Base-by-base conservation (phyloP, 2,797 vertebrate genomes). In the Molossus alvarezi region DNA sequence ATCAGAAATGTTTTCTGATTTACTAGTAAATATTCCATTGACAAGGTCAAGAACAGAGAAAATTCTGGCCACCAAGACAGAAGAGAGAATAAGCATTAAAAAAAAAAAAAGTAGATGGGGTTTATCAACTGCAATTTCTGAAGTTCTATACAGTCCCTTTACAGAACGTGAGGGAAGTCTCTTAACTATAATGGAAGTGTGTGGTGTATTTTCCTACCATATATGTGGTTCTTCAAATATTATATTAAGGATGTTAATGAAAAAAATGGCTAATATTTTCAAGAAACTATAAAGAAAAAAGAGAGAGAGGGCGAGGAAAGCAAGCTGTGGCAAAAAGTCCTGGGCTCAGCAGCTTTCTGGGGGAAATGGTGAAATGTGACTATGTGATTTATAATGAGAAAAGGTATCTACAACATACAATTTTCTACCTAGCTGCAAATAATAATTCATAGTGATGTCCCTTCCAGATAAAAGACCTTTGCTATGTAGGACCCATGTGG, bases 381-480 rank as follows among this genome's bases (percentile, higher is more conserved):
- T 98, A 97, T 97, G 99, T 99, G 99, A 99, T 99, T 99, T 99
- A 99, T 99, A 99, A 99, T 99, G 98, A 99, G 98, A 98, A 99
- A 99, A 99, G 99, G 97, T 99, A 99, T 99, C 99, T 99, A 99
- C 99, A 99, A 99, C 99, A 99, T 99, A 99, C 99, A 99, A 99
- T 99, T 99, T 99, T 99, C 99, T 99, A 99, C 99, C 99, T 99
- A 99, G 99, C 99, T 98, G 98, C 98, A 99, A 99, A 99, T 99
- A 99, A 99, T 99, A 99, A 99, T 99, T 99, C 99, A 99, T 99
- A 99, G 99, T 99, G 99, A 99, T 99, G 99, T 99, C 98, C 98
- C 99, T 99, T 99, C 98, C 98, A 98, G 99, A 99, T 99, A 99
- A 99, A 99, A 98, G 99, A 99, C 99, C 99, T 99, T 99, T 99